These are phyloP conservation scores for Formica aserva DNA, from an alignment of 2,888 invertebrate species.

Conservation along the genomic window DNA sequence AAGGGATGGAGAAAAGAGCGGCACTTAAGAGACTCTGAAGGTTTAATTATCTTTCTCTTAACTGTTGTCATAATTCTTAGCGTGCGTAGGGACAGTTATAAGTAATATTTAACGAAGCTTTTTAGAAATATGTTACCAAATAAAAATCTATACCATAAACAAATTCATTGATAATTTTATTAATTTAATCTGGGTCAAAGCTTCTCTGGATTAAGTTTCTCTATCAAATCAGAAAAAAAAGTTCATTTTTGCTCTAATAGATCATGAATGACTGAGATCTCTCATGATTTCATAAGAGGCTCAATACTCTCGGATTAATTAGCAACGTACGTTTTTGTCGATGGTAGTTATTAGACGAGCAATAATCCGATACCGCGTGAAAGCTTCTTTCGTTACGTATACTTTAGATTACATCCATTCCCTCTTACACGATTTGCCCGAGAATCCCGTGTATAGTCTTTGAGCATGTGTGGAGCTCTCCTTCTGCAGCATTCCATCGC, in stretches of 20 bases:
- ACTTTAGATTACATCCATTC: conserved; percentile 66
- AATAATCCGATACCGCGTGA: conserved; percentile 57
- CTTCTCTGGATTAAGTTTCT: too few relatives aligned
- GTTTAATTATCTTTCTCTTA: conserved; percentile 26
- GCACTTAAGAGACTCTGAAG: conserved; percentile 50
- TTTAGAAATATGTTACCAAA: neutral
- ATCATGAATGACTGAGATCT: conserved; percentile 6
- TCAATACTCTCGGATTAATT: conserved; percentile 25
- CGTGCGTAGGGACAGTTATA: neutral
- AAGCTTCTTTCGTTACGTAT: conserved; percentile 41
- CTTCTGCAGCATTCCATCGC: conserved; percentile 48
- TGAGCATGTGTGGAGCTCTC: conserved; percentile 34
- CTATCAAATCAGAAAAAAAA: conserved; percentile 17
- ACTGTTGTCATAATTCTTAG: conserved; percentile 30
- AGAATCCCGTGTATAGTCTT: conserved; percentile 29
- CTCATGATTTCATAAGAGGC: conserved; percentile 10
- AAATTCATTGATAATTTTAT: neutral
- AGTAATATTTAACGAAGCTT: neutral
- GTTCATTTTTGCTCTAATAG: neutral
- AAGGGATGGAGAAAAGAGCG: conserved; percentile 55
- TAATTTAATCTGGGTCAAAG: neutral
- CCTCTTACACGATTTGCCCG: neutral
- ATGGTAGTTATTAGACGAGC: conserved; percentile 61
- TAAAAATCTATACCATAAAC: neutral
- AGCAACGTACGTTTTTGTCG: conserved; percentile 40